Base-by-base conservation (phyloP, 2,888 invertebrate species). In the Metellina segmentata region DNA sequence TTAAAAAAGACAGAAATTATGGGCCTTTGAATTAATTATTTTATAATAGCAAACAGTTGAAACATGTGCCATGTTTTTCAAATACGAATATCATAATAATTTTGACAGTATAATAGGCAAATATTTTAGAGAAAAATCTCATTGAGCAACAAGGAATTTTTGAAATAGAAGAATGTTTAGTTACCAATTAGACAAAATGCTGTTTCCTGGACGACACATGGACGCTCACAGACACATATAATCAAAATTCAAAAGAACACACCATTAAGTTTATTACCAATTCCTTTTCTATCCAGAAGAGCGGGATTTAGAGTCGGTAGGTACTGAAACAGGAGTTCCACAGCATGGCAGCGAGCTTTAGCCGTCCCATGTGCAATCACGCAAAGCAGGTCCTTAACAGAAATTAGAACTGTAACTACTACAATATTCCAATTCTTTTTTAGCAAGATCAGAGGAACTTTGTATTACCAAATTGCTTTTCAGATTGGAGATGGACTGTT, bases 241-340 rank as follows among this genome's bases (percentile, higher is more conserved):
- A 89, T 74, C 89, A 86, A 81, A 92, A 85, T 81, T 74, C 77
- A 92, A 92, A 86, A 78, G 69, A 81, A 92, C 91, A 87, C 88
- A 91, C 89, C 91, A 79, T 92, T 90, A 93, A 93, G 93, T 83
- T 93, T 94, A 83, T 93, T 93, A 71, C 92, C 93, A 93, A 94
- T 91, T 93, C 97, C 89, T 90, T 93, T 97, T 87, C 98, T 96
- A 95, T 99, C 99, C 94, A 98, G 97, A 7, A 98, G 96, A 94
- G 98, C 97, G 49, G 98, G 97, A 95, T 99, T 98, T 94, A 99
- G 97, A 6, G 99, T 98, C 6, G 99, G 99, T 99, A 99, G 99
- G 95, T 99, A 99, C 96, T 99, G 98, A 95, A 99, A 99, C 81
- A 99, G 96, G 71, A 99, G 96, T 95, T 99, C 98, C 85, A 98